Evolutionary conservation across 2,888 invertebrate genomes (phyloP).

Genomic region (Zygaena filipendulae): DNA sequence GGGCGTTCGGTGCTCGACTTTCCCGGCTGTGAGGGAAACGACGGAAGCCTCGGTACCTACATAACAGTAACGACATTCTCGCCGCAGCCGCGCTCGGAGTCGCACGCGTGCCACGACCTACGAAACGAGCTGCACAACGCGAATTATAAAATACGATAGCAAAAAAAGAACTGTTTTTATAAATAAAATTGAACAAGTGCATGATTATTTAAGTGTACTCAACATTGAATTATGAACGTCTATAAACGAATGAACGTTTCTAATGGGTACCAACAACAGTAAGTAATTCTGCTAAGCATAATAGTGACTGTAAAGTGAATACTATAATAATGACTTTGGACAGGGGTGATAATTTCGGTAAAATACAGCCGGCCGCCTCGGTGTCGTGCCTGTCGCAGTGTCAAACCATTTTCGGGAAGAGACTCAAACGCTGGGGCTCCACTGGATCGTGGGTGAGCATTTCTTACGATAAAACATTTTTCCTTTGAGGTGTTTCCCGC

Average conservation of each 20-base stretch:
- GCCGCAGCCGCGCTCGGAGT: constrained; percentile 23
- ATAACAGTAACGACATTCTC: constrained; percentile 12
- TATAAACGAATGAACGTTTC: no score
- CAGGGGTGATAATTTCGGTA: constrained; percentile 54
- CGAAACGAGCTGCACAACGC: no score
- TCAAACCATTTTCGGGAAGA: constrained; percentile 74
- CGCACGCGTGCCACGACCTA: no score
- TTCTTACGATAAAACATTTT: constrained; percentile 11
- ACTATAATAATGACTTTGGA: constrained; percentile 65
- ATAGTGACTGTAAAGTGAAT: no score
- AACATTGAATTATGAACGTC: no score
- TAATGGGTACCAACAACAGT: no score
- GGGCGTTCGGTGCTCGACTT: constrained; percentile 37
- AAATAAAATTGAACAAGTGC: no score
- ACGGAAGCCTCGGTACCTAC: constrained; percentile 27
- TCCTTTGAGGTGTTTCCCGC: no score
- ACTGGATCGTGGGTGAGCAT: constrained; percentile 81
- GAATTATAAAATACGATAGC: no score
- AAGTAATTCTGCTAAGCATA: no score
- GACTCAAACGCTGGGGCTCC: constrained; percentile 77
- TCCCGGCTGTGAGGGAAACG: constrained; percentile 38
- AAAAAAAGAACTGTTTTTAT: no score
- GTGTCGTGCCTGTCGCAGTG: constrained; percentile 66
- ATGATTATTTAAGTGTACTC: no score
- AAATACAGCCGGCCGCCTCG: constrained; percentile 60